phyloP scores from a whole-genome alignment of 2,113 vertebrate species.

The Amblyornis subalaris region DNA sequence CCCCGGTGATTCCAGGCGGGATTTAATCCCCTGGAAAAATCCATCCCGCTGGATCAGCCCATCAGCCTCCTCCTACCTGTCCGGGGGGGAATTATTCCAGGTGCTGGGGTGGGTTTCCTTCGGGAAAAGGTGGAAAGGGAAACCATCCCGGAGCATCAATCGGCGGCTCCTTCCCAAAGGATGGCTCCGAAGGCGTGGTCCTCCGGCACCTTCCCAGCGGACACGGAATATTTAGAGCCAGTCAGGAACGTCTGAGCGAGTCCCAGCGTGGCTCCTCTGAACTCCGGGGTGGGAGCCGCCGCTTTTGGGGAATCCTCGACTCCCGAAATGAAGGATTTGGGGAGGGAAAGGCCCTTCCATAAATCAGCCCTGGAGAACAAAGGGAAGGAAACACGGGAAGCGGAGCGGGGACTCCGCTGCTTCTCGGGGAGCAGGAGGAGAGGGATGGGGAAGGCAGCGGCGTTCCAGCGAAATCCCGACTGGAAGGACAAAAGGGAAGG shows the following conservation, averaged over 20 bases:
- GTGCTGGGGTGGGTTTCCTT: neutral
- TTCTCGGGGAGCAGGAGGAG: neutral
- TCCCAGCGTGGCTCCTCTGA: neutral
- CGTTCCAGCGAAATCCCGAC: constrained; percentile 25
- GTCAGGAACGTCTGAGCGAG: neutral
- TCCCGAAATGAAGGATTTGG: neutral
- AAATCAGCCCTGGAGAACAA: constrained; percentile 22
- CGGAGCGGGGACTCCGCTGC: neutral
- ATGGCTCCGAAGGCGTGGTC: neutral
- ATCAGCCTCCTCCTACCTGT: neutral
- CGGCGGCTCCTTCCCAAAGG: neutral
- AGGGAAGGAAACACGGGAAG: constrained; percentile 6
- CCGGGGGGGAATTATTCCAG: neutral
- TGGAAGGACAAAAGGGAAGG: constrained; percentile 21
- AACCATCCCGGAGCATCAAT: neutral
- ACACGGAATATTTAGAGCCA: neutral
- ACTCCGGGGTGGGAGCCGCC: neutral
- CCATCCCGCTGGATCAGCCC: rapidly evolving
- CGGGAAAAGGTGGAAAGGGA: neutral
- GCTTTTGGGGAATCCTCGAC: neutral
- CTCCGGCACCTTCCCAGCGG: neutral
- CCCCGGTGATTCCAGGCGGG: rapidly evolving
- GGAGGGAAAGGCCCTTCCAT: neutral
- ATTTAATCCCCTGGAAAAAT: neutral
- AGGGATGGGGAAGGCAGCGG: neutral